Percentiles rank a stretch among this genome's conserved stretches.
phyloP scores from a whole-genome alignment of 2,888 invertebrate species.

The Aplocera efformata region DNA sequence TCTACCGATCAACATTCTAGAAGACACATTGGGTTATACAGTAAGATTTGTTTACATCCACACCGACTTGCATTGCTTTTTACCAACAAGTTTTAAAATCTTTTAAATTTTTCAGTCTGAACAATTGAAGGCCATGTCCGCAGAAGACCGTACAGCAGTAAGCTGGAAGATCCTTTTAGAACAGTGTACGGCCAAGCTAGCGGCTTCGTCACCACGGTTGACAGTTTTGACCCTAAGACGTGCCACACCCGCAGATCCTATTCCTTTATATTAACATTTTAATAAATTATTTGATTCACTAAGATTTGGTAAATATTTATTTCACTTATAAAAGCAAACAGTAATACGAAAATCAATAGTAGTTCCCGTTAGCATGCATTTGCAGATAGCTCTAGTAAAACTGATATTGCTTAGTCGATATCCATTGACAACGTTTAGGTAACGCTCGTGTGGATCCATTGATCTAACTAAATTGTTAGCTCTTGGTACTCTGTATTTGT shows the following conservation, averaged over 20 bases:
- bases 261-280: slow-evolving; percentile 55
- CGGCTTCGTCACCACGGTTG: slow-evolving; percentile 55
- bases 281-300: neutral
- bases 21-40: slow-evolving; percentile 78
- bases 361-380: too few relatives aligned
- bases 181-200: slow-evolving; percentile 81
- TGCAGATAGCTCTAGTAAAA: too few relatives aligned
- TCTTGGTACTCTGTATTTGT: neutral
- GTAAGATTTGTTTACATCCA: slow-evolving; percentile 51
- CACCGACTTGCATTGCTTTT: neutral
- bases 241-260: slow-evolving; percentile 64
- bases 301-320: too few relatives aligned
- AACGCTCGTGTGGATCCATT: neutral
- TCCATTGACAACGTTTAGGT: slow-evolving; percentile 5
- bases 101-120: slow-evolving; percentile 57
- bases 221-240: slow-evolving; percentile 54
- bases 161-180: slow-evolving; percentile 85
- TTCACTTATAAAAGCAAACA: too few relatives aligned
- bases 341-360: too few relatives aligned
- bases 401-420: slow-evolving; percentile 3
- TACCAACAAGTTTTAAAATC: neutral
- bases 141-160: slow-evolving; percentile 72
- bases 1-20: slow-evolving; percentile 80
- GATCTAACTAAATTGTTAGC: neutral
- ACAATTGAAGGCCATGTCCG: slow-evolving; percentile 73